Base-by-base conservation (phyloP, 2,113 vertebrate genomes). In the Salvelinus alpinus region DNA sequence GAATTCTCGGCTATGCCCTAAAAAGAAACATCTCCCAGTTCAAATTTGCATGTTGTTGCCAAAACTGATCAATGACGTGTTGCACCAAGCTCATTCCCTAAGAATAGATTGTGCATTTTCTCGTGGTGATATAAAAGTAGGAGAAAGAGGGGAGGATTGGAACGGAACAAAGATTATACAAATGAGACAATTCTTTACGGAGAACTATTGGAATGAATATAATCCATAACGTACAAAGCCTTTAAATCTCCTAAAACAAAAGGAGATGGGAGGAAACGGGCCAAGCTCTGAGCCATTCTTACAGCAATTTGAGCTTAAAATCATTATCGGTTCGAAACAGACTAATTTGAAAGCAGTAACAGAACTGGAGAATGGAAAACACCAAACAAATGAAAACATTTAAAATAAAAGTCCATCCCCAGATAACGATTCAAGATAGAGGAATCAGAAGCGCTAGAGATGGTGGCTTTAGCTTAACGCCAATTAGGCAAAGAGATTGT, bases 151-250 rank as follows among this genome's bases (percentile, higher is more conserved):
- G 4, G 24, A 34, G 20, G 25, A 48, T 57, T 73, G 71, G 65
- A 70, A 54, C 34, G 65, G n/a, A 62, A 72, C 29, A 60, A 57
- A 74, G 81, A 86, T 87, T 84, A 87, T 74, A 77, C 80, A 87
- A 83, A 91, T 79, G 74, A 89, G 67, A 78, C 69, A 59, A 81
- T 85, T 82, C 79, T 86, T 78, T 64, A 73, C 71, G 71, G 77
- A 70, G 38, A 77, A 29, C 70, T 38, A 77, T 77, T 73, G 18
- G 65, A 75, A 51, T 72, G 70, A 82, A 78, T 72, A 83, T 81
- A 74, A 89, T 87, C 81, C 73, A 73, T 66, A 71, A 20, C 60
- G 68, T 80, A 73, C 59, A 76, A 71, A 62, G 72, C 22, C 38
- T 68, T 78, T 73, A 69, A 76, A 54, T 76, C 22, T 24, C 72